Evolutionary conservation across 2,797 vertebrate species (phyloP).

Genomic region (Argya squamiceps): DNA sequence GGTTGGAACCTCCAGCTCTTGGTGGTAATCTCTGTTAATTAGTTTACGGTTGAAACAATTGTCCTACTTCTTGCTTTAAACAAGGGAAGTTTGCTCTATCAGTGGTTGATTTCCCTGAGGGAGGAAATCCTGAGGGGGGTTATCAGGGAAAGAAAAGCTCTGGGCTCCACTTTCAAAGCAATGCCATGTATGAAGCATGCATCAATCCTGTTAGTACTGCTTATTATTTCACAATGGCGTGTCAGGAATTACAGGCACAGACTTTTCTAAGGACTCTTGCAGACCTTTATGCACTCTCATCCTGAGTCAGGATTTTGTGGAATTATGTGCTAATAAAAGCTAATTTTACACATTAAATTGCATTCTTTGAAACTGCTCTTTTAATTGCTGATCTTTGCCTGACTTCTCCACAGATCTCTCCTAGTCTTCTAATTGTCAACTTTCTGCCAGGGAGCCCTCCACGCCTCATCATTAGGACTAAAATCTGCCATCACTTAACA

Average conservation of each 20-base stretch:
- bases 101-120: constrained; percentile 33
- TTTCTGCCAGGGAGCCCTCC: constrained; percentile 21
- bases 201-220: constrained; percentile 67
- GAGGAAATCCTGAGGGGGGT: constrained; percentile 50
- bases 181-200: constrained; percentile 43
- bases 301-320: constrained; percentile 34
- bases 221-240: constrained; percentile 61
- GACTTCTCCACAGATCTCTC: constrained; percentile 10
- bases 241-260: constrained; percentile 44
- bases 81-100: constrained; percentile 39
- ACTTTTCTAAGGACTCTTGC: constrained; percentile 39
- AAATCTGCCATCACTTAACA: constrained; percentile 50
- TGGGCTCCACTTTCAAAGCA: constrained; percentile 41
- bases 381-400: constrained; percentile 38
- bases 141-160: constrained; percentile 47
- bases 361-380: constrained; percentile 43
- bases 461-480: constrained; percentile 36
- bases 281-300: constrained; percentile 37
- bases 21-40: constrained; percentile 61
- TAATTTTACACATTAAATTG: constrained; percentile 56
- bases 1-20: constrained; percentile 51
- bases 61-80: constrained; percentile 34
- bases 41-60: constrained; percentile 61
- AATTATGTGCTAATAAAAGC: constrained; percentile 48
- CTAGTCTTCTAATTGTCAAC: background rate